Percentiles rank a stretch among this genome's conserved stretches.
Conservation (phyloP, 37 sponge, comb jelly and placozoan species). For the Oscarella lobularis region DNA sequence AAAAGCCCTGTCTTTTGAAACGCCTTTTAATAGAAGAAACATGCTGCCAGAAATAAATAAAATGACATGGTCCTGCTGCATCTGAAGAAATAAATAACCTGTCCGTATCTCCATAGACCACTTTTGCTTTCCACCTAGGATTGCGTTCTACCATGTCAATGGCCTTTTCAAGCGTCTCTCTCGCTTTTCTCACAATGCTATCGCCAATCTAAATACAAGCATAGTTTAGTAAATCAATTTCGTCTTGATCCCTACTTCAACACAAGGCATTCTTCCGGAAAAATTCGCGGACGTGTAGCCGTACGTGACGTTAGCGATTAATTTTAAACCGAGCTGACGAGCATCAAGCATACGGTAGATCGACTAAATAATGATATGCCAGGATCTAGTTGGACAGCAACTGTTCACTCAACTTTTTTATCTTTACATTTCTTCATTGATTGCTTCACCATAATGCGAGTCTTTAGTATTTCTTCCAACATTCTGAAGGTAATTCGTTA, state of each 20-base stretch:
- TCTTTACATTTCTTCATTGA: constrained; percentile 74
- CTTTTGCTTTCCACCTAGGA: constrained; percentile 66
- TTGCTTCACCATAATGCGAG: constrained; percentile 91
- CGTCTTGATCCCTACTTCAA: constrained; percentile 59
- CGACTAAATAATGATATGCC: constrained; percentile 14
- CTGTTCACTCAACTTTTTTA: constrained; percentile 31
- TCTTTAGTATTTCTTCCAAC: constrained; percentile 85
- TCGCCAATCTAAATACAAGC: constrained; percentile 48
- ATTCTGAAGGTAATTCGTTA: constrained; percentile 31
- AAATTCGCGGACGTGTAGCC: constrained; percentile 95
- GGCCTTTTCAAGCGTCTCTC: constrained; percentile 83
- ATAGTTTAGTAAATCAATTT: background rate
- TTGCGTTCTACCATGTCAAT: constrained; percentile 74
- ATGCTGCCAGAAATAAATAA: constrained; percentile 20
- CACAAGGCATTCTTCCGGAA: constrained; percentile 97
- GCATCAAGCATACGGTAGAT: constrained; percentile 62
- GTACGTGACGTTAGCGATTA: constrained; percentile 92
- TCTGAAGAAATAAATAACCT: constrained; percentile 16
- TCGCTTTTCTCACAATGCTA: constrained; percentile 81
- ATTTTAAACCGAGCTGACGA: constrained; percentile 82
- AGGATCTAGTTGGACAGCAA: background rate
- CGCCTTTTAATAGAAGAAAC: constrained; percentile 74
- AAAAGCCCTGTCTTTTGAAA: constrained; percentile 68
- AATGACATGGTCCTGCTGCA: background rate
- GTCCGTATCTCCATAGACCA: constrained; percentile 97